Evolutionary conservation across 2,113 vertebrate genomes (phyloP), one percentile per base, ranked within the genome.

Genomic region (Sciurus niger): DNA sequence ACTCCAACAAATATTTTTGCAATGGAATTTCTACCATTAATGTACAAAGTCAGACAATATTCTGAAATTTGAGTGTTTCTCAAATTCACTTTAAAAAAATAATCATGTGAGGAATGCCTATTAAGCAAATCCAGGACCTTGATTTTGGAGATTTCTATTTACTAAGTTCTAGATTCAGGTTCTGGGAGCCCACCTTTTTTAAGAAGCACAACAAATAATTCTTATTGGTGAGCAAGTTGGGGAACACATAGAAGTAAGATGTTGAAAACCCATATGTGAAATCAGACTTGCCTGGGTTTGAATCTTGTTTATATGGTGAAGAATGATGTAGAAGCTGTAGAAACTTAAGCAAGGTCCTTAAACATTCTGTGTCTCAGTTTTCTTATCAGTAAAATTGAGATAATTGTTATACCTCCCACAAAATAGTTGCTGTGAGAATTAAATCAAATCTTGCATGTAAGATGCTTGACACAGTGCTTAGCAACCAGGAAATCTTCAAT

Each of bases 81-180:
- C 43, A 90, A 92, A 77, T 12, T 84, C 73, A 17, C 34, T 72
- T 94, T 37, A 60, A 74, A 87, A 94, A 73, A 78, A 34, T 67
- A 51, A 65, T 48, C 11, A 51, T 86, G 17, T 72, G 20, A 70
- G 16, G 20, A 43, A 22, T 76, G 0, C 7, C 34, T 85, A 1
- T 18, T 89, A 88, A 53, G 20, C 6, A 74, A 90, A 53, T 84
- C 10, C 4, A 74, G 22, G 67, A 68, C 25, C 16, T 65, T 10
- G n/a, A 4, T 84, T 28, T 13, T 77, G 8, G 67, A 76, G 20
- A 80, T 65, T 43, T 79, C 84, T 18, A 55, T 82, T 82, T 63
- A 63, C 3, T 34, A 60, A 83, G 6, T 88, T 89, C 73, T 79
- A 91, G 67, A 89, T 46, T 88, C 9, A 1, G 17, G 48, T 74